Evolutionary conservation across 2,113 vertebrate genomes (phyloP).

Genomic region (Nycticebus coucang): DNA sequence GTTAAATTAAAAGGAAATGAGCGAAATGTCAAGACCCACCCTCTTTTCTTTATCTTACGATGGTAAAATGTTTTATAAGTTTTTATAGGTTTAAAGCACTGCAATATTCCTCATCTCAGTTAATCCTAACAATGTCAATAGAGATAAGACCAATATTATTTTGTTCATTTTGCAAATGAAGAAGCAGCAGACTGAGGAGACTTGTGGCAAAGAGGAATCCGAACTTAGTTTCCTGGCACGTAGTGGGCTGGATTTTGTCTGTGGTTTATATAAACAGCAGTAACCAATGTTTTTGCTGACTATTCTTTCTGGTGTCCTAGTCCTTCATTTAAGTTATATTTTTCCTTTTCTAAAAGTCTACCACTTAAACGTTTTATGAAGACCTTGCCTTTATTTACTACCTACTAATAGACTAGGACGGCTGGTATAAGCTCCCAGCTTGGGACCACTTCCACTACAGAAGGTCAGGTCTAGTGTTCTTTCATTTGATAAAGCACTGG

Average conservation of each 20-base stretch:
- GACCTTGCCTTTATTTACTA: no score
- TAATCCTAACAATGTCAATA: not conserved
- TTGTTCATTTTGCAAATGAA: not conserved
- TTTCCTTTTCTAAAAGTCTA: no score
- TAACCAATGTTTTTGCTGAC: no score
- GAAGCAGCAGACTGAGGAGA: not conserved
- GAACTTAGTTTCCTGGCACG: not conserved
- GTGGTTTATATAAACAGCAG: no score
- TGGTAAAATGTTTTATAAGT: not conserved
- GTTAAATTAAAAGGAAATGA: not conserved
- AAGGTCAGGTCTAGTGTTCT: not conserved
- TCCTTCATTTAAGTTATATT: no score
- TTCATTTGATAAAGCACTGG: not conserved
- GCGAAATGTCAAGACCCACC: not conserved
- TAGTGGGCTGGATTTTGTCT: no score
- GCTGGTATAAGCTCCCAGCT: no score
- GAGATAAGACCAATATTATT: not conserved
- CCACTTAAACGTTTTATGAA: no score
- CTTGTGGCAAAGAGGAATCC: not conserved
- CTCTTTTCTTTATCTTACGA: not conserved
- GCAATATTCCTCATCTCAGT: not conserved
- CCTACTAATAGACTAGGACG: no score
- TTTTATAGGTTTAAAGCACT: not conserved
- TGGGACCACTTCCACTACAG: no score
- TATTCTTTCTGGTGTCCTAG: no score